These are phyloP conservation scores for Euphonia xanthogaster DNA, from an alignment of 2,797 vertebrate genomes.

Conservation along the genomic window DNA sequence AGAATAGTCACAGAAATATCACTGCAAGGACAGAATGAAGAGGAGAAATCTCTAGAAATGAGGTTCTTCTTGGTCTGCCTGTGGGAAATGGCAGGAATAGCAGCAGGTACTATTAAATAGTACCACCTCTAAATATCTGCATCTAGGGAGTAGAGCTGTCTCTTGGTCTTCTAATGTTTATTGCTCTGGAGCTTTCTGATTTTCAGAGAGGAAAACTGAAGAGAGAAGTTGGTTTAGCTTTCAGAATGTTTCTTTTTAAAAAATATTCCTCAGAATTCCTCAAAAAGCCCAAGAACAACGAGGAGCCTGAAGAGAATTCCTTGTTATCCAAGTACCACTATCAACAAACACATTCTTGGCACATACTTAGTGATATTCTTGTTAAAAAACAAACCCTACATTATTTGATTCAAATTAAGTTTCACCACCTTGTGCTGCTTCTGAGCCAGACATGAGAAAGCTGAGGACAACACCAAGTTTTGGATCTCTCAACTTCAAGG, in stretches of 20 bases:
- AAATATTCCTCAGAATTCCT: background rate
- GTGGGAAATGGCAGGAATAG: background rate
- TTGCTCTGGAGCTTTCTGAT: background rate
- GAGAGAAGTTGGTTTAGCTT: background rate
- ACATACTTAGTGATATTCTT: background rate
- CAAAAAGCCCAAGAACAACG: fast-evolving
- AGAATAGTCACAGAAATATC: background rate
- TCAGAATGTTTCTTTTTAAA: background rate
- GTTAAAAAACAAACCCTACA: background rate
- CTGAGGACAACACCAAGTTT: background rate
- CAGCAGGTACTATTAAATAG: background rate
- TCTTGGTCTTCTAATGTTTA: background rate
- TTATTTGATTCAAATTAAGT: background rate
- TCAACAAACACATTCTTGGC: background rate
- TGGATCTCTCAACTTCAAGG: background rate
- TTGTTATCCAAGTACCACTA: background rate
- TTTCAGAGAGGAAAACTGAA: background rate
- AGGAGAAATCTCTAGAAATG: background rate
- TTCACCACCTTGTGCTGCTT: background rate
- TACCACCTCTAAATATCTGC: background rate
- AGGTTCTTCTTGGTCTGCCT: background rate
- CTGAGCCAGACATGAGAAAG: background rate
- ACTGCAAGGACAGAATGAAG: background rate
- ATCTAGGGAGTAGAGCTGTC: background rate
- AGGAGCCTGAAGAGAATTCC: background rate